Base-by-base conservation (phyloP, 1,140 invertebrate genomes). In the Battus philenor region DNA sequence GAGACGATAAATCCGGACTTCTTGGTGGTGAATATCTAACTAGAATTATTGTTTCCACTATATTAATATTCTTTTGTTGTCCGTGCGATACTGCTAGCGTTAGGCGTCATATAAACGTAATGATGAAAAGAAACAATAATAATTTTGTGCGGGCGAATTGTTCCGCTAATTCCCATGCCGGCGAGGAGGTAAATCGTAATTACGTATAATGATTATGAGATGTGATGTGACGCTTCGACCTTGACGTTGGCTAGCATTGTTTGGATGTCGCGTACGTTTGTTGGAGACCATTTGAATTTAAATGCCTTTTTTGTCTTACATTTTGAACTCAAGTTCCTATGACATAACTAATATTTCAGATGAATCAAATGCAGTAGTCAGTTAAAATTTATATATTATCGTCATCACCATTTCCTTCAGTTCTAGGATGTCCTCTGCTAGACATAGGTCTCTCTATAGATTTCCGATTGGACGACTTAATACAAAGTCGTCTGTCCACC, bases 161-260 rank as follows among this genome's bases (percentile, higher is more conserved):
- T 66, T 51, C 47, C 45, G 49, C 39, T 51, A 50, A 59, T 56
- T 54, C 53, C 38, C 49, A 52, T 55, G 52, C 47, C 51, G 50
- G 54, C 52, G 48, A 56, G 58, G 52, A 55, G 62, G 63, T 55
- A 68, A 55, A 62, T 58, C 43, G 64, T 69, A 80, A 77, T 72
- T 71, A 77, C 56, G 55, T 59, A 61, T 81, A 81, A 81, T 78
- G 68, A 65, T 68, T 61, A 66, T 73, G 70, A 71, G 67, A 69
- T 55, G 55, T 55, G 58, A 56, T 48, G 62, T 67, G 36, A 60
- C 52, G 44, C 15, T 33, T 8, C 62, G 77, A 59, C 78, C 78
- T 82, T 82, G 70, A 52, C 56, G 62, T 50, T 60, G 64, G 64
- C 68, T 71, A 63, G 64, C 62, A 77, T 81, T 81, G 77, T 81